Conservation (phyloP, 2,113 vertebrate genomes). For the Eolophus roseicapilla region DNA sequence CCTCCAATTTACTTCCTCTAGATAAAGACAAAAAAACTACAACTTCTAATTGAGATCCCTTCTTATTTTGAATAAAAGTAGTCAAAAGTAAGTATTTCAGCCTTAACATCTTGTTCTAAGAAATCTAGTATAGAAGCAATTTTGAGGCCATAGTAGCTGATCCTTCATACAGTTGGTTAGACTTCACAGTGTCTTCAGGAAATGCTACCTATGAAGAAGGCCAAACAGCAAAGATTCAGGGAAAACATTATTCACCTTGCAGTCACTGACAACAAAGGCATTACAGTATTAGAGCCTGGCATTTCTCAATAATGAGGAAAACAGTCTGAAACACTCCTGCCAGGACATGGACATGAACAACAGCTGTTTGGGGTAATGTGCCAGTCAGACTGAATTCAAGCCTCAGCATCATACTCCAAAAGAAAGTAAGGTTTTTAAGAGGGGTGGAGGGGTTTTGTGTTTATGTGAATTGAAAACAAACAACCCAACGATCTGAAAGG, state of each 20-base stretch:
- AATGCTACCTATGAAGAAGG: neutral
- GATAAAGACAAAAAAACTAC: neutral
- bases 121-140: neutral
- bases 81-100: neutral
- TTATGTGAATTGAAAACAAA: neutral
- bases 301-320: neutral
- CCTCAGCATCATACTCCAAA: neutral
- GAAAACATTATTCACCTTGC: neutral
- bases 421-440: neutral
- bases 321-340: neutral
- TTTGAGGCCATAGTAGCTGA: neutral
- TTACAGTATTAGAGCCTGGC: neutral
- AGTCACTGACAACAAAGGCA: neutral
- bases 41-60: neutral
- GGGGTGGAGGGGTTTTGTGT: neutral
- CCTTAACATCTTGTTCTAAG: neutral
- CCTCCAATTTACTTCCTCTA: neutral
- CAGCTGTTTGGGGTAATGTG: neutral
- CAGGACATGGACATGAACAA: neutral
- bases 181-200: neutral
- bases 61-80: neutral
- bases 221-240: neutral
- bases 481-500: neutral
- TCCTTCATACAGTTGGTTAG: neutral
- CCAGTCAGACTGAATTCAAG: neutral